Base-by-base conservation (phyloP, 1,140 invertebrate genomes). In the Meloidogyne floridensis region DNA sequence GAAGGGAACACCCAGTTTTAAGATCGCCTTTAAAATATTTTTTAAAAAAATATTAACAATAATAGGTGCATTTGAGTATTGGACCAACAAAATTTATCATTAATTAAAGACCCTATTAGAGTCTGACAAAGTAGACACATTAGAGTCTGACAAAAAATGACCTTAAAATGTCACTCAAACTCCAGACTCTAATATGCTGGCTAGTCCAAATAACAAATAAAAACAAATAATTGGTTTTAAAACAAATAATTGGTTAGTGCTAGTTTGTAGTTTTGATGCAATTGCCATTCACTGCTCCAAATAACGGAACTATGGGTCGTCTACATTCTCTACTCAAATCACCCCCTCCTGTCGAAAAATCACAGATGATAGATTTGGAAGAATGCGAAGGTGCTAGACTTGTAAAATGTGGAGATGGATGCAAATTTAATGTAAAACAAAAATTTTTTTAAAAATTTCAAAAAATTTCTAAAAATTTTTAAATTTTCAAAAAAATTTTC, bases 291-390 rank as follows among this genome's bases (percentile, higher is more conserved):
- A 53, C 76, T 75, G 20, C 87, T 81, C 70, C 47, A 71, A 87
- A 85, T 59, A 87, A 87, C 75, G 87, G 87, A 70, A 87, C 87
- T 2, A 65, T n/a, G 11, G 87, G 87, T 8, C 18, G 54, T n/a
- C 54, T 87, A 42, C 76, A 87, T 80, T 32, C 79, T 5, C 71
- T 89, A 13, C 75, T 87, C 13, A 79, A 80, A 70, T 80, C 80
- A 42, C 86, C 87, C 20, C 86, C 86, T 11, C 56, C 72, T 32
- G 78, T 80, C 54, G 80, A 79, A 11, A 15, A 77, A 13, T 53
- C 81, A 43, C 51, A 54, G 53, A 65, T 74, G 43, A 53, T 84
- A 18, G 85, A 84, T 18, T 72, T 85, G 20, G 15, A 53, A 18
- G 70, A 79, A n/a, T 86, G 82, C 54, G 56, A 59, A 9, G 77